Evolutionary conservation across 2,797 vertebrate genomes (phyloP).

Genomic region (Neoniphon sammara): DNA sequence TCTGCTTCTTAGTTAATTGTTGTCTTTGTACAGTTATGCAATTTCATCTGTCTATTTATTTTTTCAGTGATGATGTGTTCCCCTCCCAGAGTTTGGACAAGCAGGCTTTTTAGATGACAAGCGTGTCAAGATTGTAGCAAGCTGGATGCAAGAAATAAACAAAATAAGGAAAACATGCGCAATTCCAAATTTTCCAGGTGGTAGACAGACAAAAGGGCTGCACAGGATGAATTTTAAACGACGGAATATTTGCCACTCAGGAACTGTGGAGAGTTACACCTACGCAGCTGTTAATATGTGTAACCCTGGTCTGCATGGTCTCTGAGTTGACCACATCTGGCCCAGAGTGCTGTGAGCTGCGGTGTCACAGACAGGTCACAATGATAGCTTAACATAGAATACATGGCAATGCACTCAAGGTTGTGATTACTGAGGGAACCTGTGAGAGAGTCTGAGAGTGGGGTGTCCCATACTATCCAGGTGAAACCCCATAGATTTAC

Average conservation of each 20-base stretch:
- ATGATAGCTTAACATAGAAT: conserved; percentile 8
- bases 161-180: conserved; percentile 40
- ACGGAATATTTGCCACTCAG: conserved; percentile 30
- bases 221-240: conserved; percentile 12
- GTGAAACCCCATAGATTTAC: no score
- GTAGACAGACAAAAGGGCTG: neutral
- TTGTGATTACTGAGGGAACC: neutral
- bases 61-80: conserved; percentile 48
- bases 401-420: conserved; percentile 20
- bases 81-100: conserved; percentile 43
- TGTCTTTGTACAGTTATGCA: conserved; percentile 69
- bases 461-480: neutral
- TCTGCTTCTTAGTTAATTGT: conserved; percentile 66
- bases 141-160: conserved; percentile 23
- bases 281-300: conserved; percentile 15
- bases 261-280: neutral
- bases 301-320: neutral
- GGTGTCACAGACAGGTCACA: conserved; percentile 41
- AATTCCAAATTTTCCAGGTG: conserved; percentile 1
- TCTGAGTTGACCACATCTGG: conserved; percentile 33
- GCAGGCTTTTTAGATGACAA: conserved; percentile 31
- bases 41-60: conserved; percentile 68
- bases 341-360: neutral
- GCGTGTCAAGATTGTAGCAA: conserved; percentile 36
- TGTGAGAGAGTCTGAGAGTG: neutral